Base-by-base conservation (phyloP, 2,797 vertebrate genomes). In the Staurois parvus region DNA sequence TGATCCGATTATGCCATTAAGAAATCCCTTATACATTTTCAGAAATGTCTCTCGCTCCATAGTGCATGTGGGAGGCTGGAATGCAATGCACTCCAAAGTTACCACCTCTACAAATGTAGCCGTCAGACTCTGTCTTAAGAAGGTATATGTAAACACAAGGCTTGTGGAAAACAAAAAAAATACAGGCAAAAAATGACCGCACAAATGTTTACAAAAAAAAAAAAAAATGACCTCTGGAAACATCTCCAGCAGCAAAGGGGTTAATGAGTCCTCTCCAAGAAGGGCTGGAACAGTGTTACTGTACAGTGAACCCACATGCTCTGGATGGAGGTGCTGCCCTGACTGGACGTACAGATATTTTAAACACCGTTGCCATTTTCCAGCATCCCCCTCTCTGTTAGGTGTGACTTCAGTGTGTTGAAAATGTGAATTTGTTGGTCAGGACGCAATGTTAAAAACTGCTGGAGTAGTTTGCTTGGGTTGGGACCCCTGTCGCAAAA, bases 391-490 rank as follows among this genome's bases (percentile, higher is more conserved):
- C 93, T 97, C 91, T 99, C 97, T 0, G 89, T 93, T 83, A 99
- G 96, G 89, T 98, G 97, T 26, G 96, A 91, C 91, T 95, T 98
- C 15, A 99, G 94, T 0, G 96, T 97, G 94, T 97, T 98, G 93
- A 98, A 99, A 91, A 99, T 98, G 94, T 96, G 92, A 28, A 99
- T 95, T 94, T 99, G 98, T 91, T 99, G 98, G 52, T 99, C 98
- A 0, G 93, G 94, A 32, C 97, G 93, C 87, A 99, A 90, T n/a
- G 97, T 97, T 88, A 99, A 91, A 86, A 99, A 96, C 94, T 99
- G 98, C 90, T 99, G 98, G 90, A 99, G 96, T 88, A 99, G 95
- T 87, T 97, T 99, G 91, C 93, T 96, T 0, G 98, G 98, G 90
- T 99, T 99, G 1, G 98, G 98, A 21, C 98, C 98, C 89, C 98